Evolutionary conservation across 2,113 vertebrate species (phyloP).

Genomic region (Prochilodus magdalenae): DNA sequence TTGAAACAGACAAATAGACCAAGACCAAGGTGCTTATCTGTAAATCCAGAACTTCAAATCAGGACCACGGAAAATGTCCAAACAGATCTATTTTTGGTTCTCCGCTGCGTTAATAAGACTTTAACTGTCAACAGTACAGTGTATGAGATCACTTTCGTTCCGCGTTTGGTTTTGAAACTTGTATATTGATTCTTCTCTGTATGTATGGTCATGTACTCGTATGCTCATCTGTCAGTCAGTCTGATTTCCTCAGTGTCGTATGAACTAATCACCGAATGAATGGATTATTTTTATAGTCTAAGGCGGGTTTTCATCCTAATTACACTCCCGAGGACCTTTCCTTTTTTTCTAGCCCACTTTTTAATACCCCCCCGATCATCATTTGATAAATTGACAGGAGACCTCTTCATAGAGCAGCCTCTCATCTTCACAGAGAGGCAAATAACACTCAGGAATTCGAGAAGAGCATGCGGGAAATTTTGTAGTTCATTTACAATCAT

Average conservation of each 20-base stretch:
- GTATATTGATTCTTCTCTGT: background rate
- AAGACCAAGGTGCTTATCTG: constrained; percentile 41
- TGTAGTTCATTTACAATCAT: background rate
- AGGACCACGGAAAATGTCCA: background rate
- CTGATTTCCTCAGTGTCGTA: constrained; percentile 15
- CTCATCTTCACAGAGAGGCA: background rate
- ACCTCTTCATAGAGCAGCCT: constrained; percentile 16
- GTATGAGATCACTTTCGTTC: constrained; percentile 18
- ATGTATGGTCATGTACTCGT: background rate
- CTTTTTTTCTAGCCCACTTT: background rate
- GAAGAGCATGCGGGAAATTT: background rate
- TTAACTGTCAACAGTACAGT: background rate
- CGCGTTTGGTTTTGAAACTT: constrained; percentile 7
- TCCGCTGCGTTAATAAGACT: background rate
- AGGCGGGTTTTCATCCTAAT: constrained; percentile 2
- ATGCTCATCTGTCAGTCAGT: background rate
- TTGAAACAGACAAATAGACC: constrained; percentile 39
- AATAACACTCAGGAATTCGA: background rate
- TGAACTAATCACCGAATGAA: constrained; percentile 5
- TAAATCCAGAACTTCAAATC: constrained; percentile 5
- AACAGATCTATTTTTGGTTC: background rate
- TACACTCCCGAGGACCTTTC: background rate
- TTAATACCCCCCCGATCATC: background rate
- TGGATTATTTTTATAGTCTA: constrained; percentile 18
- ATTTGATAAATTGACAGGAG: background rate